Percentiles rank a stretch among this genome's conserved stretches.
phyloP scores from a whole-genome alignment of 1,140 invertebrate species.

The Homarus americanus region DNA sequence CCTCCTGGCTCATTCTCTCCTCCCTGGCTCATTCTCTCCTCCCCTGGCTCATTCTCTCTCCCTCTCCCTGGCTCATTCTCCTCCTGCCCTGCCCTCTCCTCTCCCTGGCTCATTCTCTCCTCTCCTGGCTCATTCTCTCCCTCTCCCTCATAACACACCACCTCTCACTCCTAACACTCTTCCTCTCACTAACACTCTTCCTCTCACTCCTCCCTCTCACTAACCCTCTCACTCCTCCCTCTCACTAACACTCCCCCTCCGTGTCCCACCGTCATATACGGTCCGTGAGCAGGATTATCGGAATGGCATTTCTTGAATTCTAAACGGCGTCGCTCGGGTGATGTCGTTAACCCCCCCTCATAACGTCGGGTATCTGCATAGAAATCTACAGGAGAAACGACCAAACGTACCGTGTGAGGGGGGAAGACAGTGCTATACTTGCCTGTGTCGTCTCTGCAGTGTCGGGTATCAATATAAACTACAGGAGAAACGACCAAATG shows the following conservation, averaged over 20 bases:
- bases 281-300: constrained; percentile 37
- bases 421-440: background rate
- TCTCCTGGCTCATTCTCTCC: no score
- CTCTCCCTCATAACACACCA: background rate
- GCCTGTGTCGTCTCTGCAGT: background rate
- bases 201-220: background rate
- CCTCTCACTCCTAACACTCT: background rate
- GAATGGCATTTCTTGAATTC: constrained; percentile 58
- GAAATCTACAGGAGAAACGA: background rate
- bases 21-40: background rate
- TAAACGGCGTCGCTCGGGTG: constrained; percentile 6
- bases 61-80: background rate
- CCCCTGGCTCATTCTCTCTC: background rate
- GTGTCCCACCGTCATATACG: constrained; percentile 19
- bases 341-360: no score
- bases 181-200: background rate
- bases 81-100: background rate
- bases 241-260: background rate
- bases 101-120: no score
- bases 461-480: background rate
- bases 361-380: no score
- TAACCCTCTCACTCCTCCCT: background rate
- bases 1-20: no score
- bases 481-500: background rate
- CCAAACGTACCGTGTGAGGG: background rate